phyloP scores from a whole-genome alignment of 64 coral and sea anemone genomes.

The Montipora cactus region DNA sequence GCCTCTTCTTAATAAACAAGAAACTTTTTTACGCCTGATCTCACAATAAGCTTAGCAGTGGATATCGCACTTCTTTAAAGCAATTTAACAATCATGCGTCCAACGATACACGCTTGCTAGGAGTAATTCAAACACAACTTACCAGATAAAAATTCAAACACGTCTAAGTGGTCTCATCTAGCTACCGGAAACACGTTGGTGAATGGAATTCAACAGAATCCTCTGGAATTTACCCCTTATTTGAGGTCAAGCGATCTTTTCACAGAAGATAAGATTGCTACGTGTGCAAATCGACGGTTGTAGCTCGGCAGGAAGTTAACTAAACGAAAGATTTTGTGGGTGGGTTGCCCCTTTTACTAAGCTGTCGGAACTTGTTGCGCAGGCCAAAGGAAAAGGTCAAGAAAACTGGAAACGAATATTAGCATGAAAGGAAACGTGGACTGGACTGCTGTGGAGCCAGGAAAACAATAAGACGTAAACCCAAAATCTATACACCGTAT shows the following conservation, averaged over 20 bases:
- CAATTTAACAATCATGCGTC: too few relatives aligned
- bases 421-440: too few relatives aligned
- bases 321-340: background rate
- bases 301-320: background rate
- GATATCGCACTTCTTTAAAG: too few relatives aligned
- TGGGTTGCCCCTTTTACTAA: background rate
- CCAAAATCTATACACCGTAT: too few relatives aligned
- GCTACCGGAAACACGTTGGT: slow-evolving; percentile 4
- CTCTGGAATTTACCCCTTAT: background rate
- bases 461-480: too few relatives aligned
- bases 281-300: background rate
- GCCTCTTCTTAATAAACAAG: too few relatives aligned
- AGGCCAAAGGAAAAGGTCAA: background rate
- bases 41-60: too few relatives aligned
- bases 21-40: too few relatives aligned
- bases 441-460: too few relatives aligned
- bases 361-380: background rate
- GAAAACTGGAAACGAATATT: background rate
- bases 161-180: background rate
- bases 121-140: background rate
- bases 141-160: background rate
- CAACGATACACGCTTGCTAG: too few relatives aligned
- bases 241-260: background rate
- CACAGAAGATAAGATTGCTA: background rate
- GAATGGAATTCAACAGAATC: slow-evolving; percentile 9